Evolutionary conservation across 2,113 vertebrate species (phyloP), one percentile per base, ranked within the genome.

Genomic region (Apteryx mantelli): DNA sequence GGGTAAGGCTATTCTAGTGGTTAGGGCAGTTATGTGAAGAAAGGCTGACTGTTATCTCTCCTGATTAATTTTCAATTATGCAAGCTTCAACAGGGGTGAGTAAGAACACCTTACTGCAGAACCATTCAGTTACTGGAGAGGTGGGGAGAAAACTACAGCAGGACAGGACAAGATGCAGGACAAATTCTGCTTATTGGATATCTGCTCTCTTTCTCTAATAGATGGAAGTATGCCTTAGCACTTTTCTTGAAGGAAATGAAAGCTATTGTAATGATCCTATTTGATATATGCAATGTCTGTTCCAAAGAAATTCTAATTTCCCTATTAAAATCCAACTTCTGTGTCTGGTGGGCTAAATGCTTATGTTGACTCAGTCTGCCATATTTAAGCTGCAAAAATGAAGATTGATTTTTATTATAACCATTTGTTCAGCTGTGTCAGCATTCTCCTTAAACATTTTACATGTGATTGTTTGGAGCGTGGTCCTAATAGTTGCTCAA

Each of bases 381-480:
- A 95, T 93, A 96, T 94, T 98, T 95, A 97, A 95, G 88, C 34
- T 71, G 77, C 77, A 91, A 60, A 96, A 97, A 84, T 75, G 58
- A 75, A 97, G 97, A 96, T 79, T 92, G 79, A 87, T 94, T 97
- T 95, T 97, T 89, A 88, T 83, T 97, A 78, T 38, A 84, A 94
- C 48, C 21, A 7, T 30, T 93, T 88, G 69, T 78, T 82, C 65
- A 87, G 89, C 81, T 89, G 34, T 8, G 26, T 97, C 95, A 95
- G 50, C 77, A 85, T 71, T 97, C 56, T 90, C 88, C 70, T 86
- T 71, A 64, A 66, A 66, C 76, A 70, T 66, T 63, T 87, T 61
- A 66, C 78, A 79, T 77, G 73, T 77, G 86, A 81, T 74, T 76
- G 7, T 86, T 30, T 55, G 34, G 55, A 89, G 26, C 36, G 63